Conservation (phyloP, 2,113 vertebrate species). For the Pteruthius melanotis region DNA sequence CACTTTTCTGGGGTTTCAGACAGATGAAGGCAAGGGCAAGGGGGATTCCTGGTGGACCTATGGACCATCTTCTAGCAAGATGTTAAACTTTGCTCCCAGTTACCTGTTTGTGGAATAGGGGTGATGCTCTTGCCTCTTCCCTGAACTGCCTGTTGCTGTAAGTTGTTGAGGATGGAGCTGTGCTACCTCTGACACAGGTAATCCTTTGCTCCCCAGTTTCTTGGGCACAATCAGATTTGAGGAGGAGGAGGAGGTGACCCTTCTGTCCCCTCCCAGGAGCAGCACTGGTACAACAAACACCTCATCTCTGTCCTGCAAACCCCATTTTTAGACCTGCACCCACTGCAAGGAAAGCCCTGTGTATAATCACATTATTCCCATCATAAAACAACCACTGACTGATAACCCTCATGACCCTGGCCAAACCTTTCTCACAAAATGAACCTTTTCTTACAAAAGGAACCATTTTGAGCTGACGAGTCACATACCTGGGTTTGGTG, state of each 20-base stretch:
- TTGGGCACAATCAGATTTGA: background rate
- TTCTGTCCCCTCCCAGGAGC: background rate
- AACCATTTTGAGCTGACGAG: background rate
- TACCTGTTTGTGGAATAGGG: background rate
- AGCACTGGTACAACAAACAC: background rate
- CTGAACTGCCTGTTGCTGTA: background rate
- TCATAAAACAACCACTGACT: background rate
- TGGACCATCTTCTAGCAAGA: background rate
- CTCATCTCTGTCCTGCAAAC: background rate
- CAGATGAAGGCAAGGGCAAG: background rate
- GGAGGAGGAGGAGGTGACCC: background rate
- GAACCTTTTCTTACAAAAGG: background rate
- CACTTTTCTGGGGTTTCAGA: background rate
- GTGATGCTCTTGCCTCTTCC: background rate
- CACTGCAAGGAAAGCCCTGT: background rate
- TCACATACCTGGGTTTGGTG: background rate
- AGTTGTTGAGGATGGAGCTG: background rate
- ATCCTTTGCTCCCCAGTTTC: background rate
- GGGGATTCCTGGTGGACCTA: background rate
- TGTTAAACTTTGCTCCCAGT: background rate
- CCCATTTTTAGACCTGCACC: background rate
- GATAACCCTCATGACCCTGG: too few species aligned
- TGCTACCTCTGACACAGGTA: background rate
- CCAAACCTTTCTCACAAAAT: background rate
- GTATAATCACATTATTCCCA: background rate